A percentile compares a stretch with the other conserved stretches of the same genome.
Conservation (phyloP, 2,797 vertebrate species). For the Lutjanus campechanus region DNA sequence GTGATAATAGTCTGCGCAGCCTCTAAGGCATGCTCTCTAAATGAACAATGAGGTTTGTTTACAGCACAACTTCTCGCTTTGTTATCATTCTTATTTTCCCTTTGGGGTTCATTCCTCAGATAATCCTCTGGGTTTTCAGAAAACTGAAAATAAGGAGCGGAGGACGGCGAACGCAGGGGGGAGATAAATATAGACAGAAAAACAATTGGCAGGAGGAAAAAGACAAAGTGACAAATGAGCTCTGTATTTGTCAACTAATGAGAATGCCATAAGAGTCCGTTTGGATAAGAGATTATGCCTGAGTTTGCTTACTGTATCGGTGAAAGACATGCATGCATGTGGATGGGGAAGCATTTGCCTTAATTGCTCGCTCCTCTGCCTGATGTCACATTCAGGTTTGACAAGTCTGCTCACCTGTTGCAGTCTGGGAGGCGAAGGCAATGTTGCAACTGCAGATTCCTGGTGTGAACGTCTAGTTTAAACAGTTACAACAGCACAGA, state of each 20-base stretch:
- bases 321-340: neutral
- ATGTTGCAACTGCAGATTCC: slow-evolving; percentile 45
- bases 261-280: neutral
- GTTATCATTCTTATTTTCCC: slow-evolving; percentile 53
- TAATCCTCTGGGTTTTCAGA: slow-evolving; percentile 47
- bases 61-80: slow-evolving; percentile 39
- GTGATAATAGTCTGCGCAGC: slow-evolving; percentile 8
- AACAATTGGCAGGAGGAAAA: neutral
- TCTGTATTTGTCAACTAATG: slow-evolving; percentile 7
- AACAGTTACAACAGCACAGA: slow-evolving; percentile 25
- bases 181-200: slow-evolving; percentile 18
- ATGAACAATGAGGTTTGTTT: slow-evolving; percentile 61
- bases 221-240: neutral
- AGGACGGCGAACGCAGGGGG: neutral
- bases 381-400: slow-evolving; percentile 71
- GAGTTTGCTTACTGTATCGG: slow-evolving; percentile 7
- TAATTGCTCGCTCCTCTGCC: slow-evolving; percentile 16
- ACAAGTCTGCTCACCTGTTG: slow-evolving; percentile 53
- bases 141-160: slow-evolving; percentile 11
- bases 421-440: slow-evolving; percentile 33
- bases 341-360: slow-evolving; percentile 16
- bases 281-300: slow-evolving; percentile 12
- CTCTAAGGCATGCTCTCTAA: slow-evolving; percentile 31
- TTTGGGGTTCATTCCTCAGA: slow-evolving; percentile 60
- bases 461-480: slow-evolving; percentile 22